Evolutionary conservation across 2,888 invertebrate species (phyloP), one percentile per base, ranked within the genome.

Genomic region (Eupithecia subumbrata): DNA sequence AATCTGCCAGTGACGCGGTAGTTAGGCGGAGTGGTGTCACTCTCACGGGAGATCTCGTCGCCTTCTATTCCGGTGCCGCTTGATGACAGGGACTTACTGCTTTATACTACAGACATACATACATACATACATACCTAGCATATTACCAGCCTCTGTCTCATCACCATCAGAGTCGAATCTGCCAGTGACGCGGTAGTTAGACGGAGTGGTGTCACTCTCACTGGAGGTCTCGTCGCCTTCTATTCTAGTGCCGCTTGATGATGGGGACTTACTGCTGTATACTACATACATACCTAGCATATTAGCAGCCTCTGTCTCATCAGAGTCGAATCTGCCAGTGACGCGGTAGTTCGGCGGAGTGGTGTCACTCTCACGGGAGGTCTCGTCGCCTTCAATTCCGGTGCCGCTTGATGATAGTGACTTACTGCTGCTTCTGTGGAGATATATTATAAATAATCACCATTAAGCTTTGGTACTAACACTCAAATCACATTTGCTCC

Each of bases 251-350:
- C n/a, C n/a, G n/a, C n/a, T n/a, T n/a, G n/a, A n/a, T n/a, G n/a
- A n/a, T n/a, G n/a, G n/a, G n/a, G n/a, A n/a, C n/a, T n/a, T n/a
- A n/a, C n/a, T n/a, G n/a, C n/a, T n/a, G n/a, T n/a, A 34, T 34
- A 34, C 34, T 4, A 30, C 9, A 30, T 34, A 76, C 75, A 80
- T 93, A 97, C 98, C 98, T 79, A 99, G 95, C 98, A 99, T 98
- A 91, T 98, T 99, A 69, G 99, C 99, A 78, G 98, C 99, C 93
- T 99, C 99, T 1, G 98, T 98, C 94, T 99, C 99, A 86, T 99
- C 98, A 83, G 97, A 98, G 92, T 98, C 98, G 91, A 98, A 98
- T 75, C 97, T 95, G 5, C 98, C 97, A 56, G 98, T 95, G 85
- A 97, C 96, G 83, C 98, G 96, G 82, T 95, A 96, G 90, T 97